Base-by-base conservation (phyloP, 2,797 vertebrate species). In the Acridotheres tristis region DNA sequence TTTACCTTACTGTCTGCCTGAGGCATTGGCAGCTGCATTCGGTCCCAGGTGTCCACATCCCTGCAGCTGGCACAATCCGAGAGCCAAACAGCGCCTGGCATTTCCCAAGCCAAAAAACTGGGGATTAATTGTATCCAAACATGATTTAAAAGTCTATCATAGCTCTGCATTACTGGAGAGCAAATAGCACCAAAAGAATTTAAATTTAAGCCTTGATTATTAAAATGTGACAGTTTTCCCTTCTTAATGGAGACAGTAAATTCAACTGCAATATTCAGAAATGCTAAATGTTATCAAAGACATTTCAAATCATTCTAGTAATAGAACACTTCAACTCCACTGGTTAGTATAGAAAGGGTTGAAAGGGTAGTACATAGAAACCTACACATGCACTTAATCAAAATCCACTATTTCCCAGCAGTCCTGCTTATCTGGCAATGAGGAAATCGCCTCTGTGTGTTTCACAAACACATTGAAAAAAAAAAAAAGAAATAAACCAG, bases 11-110 rank as follows among this genome's bases (percentile, higher is more conserved):
- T 30, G 18, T 27, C 21, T 62, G 36, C 43, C 71, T 57, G 20
- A 63, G 58, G 12, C 9, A 7, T 16, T 42, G 58, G 18, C 19
- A 34, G 26, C 29, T 32, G 30, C 9, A n/a, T 67, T 77, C 4
- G 1, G 13, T 48, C 34, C 36, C 57, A 83, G 36, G 21, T 27
- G 47, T 34, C 15, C 22, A 32, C 3, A 9, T 93, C 17, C 36
- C n/a, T 47, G 43, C 13, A 34, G 59, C 34, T 79, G 47, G 32
- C 2, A 1, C 27, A 43, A 1, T 4, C 15, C 0, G 0, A 65
- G 62, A 75, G 22, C 22, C 5, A 3, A 65, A 18, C 7, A 25
- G 22, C 11, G 10, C 16, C 42, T 26, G 27, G 5, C n/a, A 83
- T 23, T 59, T 67, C 36, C 50, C 1, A 0, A 53, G 32, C 11